A percentile compares a stretch with the other conserved stretches of the same genome.
Conservation (phyloP, 2,888 invertebrate species). For the Stramonita haemastoma region DNA sequence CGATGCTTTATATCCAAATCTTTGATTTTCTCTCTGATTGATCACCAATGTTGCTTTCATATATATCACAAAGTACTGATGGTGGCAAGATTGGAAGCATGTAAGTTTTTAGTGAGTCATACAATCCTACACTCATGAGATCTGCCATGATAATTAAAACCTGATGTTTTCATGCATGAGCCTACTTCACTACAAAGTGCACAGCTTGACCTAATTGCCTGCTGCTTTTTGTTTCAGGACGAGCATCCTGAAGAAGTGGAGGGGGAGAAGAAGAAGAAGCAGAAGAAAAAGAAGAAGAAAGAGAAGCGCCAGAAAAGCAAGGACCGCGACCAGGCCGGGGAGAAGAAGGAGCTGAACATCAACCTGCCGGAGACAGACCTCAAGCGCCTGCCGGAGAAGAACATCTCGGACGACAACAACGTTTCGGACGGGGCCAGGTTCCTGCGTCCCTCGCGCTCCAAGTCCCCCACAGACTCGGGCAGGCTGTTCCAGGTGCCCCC, state of each 20-base stretch:
- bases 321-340: conserved; percentile 27
- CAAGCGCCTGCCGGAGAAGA: conserved; percentile 35
- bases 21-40: too few relatives aligned
- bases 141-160: too few relatives aligned
- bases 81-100: too few relatives aligned
- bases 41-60: too few relatives aligned
- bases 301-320: conserved; percentile 45
- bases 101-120: too few relatives aligned
- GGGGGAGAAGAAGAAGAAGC: conserved; percentile 50
- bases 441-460: neutral
- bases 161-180: too few relatives aligned
- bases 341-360: conserved; percentile 47
- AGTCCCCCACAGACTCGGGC: neutral
- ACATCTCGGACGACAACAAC: conserved; percentile 41
- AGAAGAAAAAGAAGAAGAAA: conserved; percentile 56
- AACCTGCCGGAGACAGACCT: conserved; percentile 34
- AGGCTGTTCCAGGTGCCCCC: neutral
- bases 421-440: conserved; percentile 16
- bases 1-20: too few relatives aligned
- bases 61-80: too few relatives aligned
- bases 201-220: neutral
- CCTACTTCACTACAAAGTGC: too few relatives aligned
- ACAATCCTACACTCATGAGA: too few relatives aligned
- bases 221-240: neutral
- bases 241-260: conserved; percentile 26